Percentiles rank a stretch among this genome's conserved stretches.
phyloP scores from a whole-genome alignment of 2,888 invertebrate species.

The Aphodius granarius region DNA sequence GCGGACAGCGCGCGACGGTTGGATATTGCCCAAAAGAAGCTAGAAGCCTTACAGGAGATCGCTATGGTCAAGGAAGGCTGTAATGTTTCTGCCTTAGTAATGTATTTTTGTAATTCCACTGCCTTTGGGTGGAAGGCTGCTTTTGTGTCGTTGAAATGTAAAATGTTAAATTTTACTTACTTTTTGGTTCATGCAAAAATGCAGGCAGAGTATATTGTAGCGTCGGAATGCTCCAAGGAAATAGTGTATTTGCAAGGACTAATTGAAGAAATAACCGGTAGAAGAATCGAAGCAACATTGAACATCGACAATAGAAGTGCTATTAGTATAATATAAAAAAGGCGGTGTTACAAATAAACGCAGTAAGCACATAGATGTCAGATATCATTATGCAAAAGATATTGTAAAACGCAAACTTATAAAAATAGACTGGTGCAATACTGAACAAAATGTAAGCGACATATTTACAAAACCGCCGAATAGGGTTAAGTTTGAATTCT shows the following conservation, averaged over 20 bases:
- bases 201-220: constrained; percentile 5
- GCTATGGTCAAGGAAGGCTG: too few species aligned
- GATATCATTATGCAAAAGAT: constrained; percentile 8
- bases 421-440: background rate
- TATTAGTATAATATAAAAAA: constrained; percentile 1
- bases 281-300: too few species aligned
- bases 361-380: constrained; percentile 5
- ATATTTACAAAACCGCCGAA: background rate
- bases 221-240: constrained; percentile 2
- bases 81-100: too few species aligned
- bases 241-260: constrained; percentile 8
- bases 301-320: constrained; percentile 12
- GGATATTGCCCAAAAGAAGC: too few species aligned
- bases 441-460: background rate
- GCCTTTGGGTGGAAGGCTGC: too few species aligned
- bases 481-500: background rate
- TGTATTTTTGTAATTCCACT: too few species aligned
- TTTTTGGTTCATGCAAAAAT: too few species aligned
- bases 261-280: background rate
- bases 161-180: too few species aligned
- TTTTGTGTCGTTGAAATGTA: too few species aligned
- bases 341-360: constrained; percentile 7
- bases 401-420: background rate
- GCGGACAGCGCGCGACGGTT: too few species aligned
- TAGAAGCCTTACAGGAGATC: too few species aligned